Evolutionary conservation across 2,888 invertebrate genomes (phyloP).

Genomic region (Mantis religiosa): DNA sequence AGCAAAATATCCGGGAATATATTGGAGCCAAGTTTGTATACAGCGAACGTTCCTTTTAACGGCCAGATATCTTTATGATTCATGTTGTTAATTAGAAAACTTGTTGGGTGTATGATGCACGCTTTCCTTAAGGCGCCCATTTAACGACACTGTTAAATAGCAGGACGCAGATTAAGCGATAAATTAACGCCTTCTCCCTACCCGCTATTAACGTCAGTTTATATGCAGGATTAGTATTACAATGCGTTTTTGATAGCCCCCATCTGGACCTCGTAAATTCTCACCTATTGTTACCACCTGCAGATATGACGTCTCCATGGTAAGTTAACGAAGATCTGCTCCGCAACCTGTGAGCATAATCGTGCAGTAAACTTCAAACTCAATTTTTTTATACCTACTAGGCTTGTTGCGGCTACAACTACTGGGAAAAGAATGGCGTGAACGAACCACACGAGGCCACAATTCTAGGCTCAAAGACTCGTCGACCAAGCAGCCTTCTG

Average conservation of each 20-base stretch:
- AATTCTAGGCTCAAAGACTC: no score
- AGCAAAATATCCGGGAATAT: no score
- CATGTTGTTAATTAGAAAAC: neutral
- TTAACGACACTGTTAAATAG: neutral
- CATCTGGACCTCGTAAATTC: neutral
- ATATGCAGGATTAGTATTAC: slow-evolving; percentile 8
- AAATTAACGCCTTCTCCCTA: slow-evolving; percentile 1
- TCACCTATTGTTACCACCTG: neutral
- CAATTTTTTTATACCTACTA: no score
- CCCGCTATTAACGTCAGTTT: slow-evolving; percentile 20
- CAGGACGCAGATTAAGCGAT: slow-evolving; percentile 3
- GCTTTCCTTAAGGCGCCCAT: neutral
- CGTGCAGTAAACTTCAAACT: no score
- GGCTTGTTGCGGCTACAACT: no score
- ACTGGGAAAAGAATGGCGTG: no score
- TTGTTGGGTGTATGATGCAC: neutral
- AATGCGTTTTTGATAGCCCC: neutral
- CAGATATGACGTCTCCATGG: neutral
- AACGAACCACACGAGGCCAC: no score
- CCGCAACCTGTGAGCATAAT: no score
- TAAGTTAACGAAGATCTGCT: no score
- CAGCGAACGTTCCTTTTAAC: neutral
- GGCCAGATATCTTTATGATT: neutral
- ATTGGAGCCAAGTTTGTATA: neutral
- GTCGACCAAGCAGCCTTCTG: no score